phyloP scores from a whole-genome alignment of 2,888 invertebrate genomes.

The Meghimatium bilineatum region DNA sequence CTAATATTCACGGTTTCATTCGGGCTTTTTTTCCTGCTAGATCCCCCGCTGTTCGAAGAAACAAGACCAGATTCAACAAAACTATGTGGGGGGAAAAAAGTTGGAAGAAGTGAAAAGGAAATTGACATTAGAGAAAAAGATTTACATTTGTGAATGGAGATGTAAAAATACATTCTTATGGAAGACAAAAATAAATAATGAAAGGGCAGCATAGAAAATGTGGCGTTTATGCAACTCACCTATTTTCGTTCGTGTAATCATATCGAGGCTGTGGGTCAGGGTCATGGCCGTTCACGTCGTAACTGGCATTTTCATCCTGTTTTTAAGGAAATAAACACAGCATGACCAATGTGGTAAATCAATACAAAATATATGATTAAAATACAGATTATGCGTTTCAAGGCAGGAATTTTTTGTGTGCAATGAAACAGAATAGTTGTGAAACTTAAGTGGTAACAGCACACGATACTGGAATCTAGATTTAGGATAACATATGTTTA shows the following conservation, averaged over 20 bases:
- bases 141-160: neutral
- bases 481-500: no score
- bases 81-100: neutral
- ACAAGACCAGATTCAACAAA: neutral
- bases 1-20: neutral
- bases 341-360: neutral
- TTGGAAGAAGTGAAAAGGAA: neutral
- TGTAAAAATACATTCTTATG: neutral
- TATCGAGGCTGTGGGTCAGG: slow-evolving; percentile 98
- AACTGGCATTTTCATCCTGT: slow-evolving; percentile 51
- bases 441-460: no score
- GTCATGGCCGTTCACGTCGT: slow-evolving; percentile 86
- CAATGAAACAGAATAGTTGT: no score
- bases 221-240: slow-evolving; percentile 59
- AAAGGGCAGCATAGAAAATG: neutral
- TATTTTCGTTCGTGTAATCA: slow-evolving; percentile 96
- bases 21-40: neutral
- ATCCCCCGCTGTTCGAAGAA: neutral
- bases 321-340: neutral
- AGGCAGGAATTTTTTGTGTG: no score
- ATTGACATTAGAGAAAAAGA: slow-evolving; percentile 5
- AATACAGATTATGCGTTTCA: no score
- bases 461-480: no score
- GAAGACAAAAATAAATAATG: neutral
- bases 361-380: neutral